Evolutionary conservation across 2,888 invertebrate species (phyloP).

Genomic region (Anodontia alba): DNA sequence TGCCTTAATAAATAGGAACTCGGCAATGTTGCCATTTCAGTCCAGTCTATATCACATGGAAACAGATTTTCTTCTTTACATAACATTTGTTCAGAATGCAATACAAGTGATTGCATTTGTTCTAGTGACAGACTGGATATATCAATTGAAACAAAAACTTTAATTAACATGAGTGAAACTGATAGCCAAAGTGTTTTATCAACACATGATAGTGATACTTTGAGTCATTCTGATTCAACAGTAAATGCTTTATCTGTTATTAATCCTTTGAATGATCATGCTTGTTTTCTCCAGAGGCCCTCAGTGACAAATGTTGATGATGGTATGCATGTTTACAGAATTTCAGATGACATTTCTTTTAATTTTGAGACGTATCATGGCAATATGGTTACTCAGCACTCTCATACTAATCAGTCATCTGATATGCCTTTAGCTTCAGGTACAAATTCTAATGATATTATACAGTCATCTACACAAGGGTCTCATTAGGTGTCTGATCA

Average conservation of each 20-base stretch:
- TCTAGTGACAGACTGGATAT: background rate
- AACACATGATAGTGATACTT: background rate
- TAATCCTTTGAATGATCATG: background rate
- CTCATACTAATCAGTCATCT: background rate
- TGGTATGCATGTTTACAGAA: background rate
- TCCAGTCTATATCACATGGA: background rate
- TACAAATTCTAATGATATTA: background rate
- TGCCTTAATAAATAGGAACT: slow-evolving; percentile 9
- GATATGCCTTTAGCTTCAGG: background rate
- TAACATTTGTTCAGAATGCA: background rate
- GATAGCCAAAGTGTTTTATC: background rate
- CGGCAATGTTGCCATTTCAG: slow-evolving; percentile 5
- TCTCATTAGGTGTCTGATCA: background rate
- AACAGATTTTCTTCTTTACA: background rate
- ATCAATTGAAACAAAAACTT: background rate
- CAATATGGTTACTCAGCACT: too few relatives aligned
- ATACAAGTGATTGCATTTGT: background rate
- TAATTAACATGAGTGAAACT: background rate
- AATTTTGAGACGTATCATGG: background rate
- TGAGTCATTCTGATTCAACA: background rate
- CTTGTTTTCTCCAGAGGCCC: background rate
- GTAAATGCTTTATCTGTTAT: background rate
- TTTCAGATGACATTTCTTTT: background rate
- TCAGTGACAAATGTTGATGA: background rate
- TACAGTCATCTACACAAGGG: background rate